A percentile compares a stretch with the other conserved stretches of the same genome.
Conservation (phyloP, 2,113 vertebrate genomes). For the Carassius carassius region DNA sequence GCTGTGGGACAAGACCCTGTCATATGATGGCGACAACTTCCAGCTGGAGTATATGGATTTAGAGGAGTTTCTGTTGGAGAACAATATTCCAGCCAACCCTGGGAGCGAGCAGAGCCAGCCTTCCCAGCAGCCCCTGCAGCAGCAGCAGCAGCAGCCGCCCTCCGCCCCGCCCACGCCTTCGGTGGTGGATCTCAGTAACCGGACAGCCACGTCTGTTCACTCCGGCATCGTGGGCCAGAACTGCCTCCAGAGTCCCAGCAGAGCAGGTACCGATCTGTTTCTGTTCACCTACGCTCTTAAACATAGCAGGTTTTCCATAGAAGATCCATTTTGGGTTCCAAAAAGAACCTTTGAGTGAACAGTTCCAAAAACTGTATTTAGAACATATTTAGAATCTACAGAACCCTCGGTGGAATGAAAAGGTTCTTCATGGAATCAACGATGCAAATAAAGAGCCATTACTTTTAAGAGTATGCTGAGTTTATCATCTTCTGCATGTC, state of each 20-base stretch:
- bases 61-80: slow-evolving; percentile 98
- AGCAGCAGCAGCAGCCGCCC: slow-evolving; percentile 59
- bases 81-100: slow-evolving; percentile 93
- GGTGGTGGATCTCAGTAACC: slow-evolving; percentile 91
- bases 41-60: slow-evolving; percentile 99
- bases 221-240: slow-evolving; percentile 81
- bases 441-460: background rate
- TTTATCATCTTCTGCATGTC: background rate
- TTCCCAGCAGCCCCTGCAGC: slow-evolving; percentile 66
- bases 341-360: background rate
- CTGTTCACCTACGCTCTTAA: background rate
- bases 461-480: background rate
- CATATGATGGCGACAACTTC: slow-evolving; percentile 95
- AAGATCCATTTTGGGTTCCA: background rate
- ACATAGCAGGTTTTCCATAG: background rate
- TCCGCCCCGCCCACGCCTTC: slow-evolving; percentile 74
- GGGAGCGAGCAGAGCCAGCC: slow-evolving; percentile 80
- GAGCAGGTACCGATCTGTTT: slow-evolving; percentile 79
- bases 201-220: slow-evolving; percentile 84
- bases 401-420: background rate
- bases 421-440: background rate
- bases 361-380: background rate
- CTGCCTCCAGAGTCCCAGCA: slow-evolving; percentile 85
- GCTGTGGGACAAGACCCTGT: slow-evolving; percentile 98
- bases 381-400: background rate